phyloP scores from a whole-genome alignment of 2,888 invertebrate genomes.

The Hydraecia micacea region DNA sequence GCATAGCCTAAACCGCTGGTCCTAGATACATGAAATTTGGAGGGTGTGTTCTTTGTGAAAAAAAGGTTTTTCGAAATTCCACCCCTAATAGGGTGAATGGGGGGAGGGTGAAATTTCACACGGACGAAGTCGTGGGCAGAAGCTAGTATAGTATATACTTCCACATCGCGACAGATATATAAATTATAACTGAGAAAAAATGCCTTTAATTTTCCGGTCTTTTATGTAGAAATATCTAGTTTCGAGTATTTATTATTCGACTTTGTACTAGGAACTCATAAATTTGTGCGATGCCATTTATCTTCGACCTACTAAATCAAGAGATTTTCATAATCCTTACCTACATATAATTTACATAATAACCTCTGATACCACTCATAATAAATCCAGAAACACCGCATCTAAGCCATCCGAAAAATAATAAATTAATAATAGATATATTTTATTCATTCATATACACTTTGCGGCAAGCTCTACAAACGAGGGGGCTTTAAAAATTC shows the following conservation, averaged over 20 bases:
- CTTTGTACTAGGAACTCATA: not conserved
- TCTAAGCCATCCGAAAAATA: constrained; percentile 38
- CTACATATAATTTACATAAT: not conserved
- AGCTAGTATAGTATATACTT: no score
- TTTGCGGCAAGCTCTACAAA: constrained; percentile 42
- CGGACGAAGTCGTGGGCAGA: no score
- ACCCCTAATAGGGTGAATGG: no score
- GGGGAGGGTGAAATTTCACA: no score
- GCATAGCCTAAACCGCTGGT: no score
- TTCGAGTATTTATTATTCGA: not conserved
- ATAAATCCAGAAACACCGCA: constrained; percentile 6
- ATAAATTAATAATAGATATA: constrained; percentile 44
- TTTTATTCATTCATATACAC: constrained; percentile 53
- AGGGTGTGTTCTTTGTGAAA: no score
- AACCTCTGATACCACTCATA: constrained; percentile 4
- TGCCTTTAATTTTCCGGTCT: not conserved
- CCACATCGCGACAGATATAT: no score
- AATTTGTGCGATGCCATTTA: not conserved
- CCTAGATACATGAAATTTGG: no score
- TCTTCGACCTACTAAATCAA: not conserved
- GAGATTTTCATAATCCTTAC: not conserved
- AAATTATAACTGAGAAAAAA: not conserved
- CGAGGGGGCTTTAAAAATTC: constrained; percentile 58
- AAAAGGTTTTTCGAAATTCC: no score
- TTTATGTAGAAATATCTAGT: no score